Evolutionary conservation across 2,113 vertebrate genomes (phyloP).

Genomic region (Megaceryle maxima): DNA sequence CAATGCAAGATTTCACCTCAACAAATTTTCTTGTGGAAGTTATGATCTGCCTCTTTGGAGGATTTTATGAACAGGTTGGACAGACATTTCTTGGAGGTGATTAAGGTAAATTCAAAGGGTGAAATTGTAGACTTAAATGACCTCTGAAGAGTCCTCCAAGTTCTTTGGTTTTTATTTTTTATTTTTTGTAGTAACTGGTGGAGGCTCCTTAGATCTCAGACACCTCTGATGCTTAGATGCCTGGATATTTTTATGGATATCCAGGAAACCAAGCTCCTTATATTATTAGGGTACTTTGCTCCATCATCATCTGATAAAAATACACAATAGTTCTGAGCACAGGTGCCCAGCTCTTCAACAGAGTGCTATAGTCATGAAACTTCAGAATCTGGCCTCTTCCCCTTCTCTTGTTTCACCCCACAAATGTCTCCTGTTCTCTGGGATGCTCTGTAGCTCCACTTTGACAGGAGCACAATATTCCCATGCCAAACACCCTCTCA

Average conservation of each 20-base stretch:
- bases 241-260: background rate
- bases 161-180: background rate
- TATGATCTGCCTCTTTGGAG: background rate
- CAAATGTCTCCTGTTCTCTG: background rate
- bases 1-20: background rate
- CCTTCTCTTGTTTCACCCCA: background rate
- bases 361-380: background rate
- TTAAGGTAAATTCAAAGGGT: background rate
- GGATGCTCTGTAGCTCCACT: background rate
- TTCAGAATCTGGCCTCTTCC: background rate
- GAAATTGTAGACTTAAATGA: background rate
- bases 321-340: background rate
- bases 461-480: background rate
- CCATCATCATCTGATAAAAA: background rate
- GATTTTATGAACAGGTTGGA: background rate
- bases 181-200: background rate
- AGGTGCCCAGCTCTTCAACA: background rate
- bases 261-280: background rate
- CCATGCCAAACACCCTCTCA: background rate
- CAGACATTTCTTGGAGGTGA: background rate
- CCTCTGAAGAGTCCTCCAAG: background rate
- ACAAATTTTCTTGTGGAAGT: background rate
- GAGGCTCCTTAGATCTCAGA: background rate
- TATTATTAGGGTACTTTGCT: background rate
- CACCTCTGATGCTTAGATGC: background rate